Base-by-base conservation (phyloP, 2,797 vertebrate species). In the Oreonectes daqikongensis region DNA sequence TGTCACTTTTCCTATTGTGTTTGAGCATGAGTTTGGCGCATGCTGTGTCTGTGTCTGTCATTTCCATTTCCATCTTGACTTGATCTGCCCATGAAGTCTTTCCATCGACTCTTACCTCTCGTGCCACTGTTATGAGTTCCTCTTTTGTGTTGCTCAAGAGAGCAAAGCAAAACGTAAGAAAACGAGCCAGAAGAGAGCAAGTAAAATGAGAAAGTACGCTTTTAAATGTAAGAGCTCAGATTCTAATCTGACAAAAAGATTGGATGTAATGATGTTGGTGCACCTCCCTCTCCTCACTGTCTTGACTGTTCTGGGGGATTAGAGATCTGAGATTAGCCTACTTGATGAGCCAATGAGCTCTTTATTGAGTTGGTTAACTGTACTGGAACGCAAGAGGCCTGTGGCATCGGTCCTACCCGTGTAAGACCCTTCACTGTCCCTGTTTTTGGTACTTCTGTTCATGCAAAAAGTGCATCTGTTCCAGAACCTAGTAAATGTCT, bases 61-160 rank as follows among this genome's bases (percentile, higher is more conserved):
- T 87, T 84, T 89, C 84, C 75, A 80, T 81, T 79, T 83, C 83
- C 87, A 88, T 87, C 72, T 86, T 92, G 90, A 94, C 94, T 95
- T 90, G 90, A 92, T 91, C 88, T 89, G 85, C 91, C 48, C 92
- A 93, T 93, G 86, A 90, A 86, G 89, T 90, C 92, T 93, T 90
- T 90, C 92, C 91, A 93, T 91, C 89, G 90, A 88, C 90, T 88
- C 89, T 90, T 89, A 91, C 88, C 91, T 87, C 90, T 90, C 93
- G 95, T 94, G 93, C 89, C 94, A 94, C 93, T 87, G 87, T 95
- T 94, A 92, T 85, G 87, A 92, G 91, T 94, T 94, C 94, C 95
- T 95, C 93, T 96, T 94, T 95, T 93, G 92, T 90, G 85, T 89
- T 86, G 75, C 75, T 82, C 30, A 69, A 75, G 61, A 77, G 64